Evolutionary conservation across 2,888 invertebrate genomes (phyloP).

Genomic region (Notodonta ziczac): DNA sequence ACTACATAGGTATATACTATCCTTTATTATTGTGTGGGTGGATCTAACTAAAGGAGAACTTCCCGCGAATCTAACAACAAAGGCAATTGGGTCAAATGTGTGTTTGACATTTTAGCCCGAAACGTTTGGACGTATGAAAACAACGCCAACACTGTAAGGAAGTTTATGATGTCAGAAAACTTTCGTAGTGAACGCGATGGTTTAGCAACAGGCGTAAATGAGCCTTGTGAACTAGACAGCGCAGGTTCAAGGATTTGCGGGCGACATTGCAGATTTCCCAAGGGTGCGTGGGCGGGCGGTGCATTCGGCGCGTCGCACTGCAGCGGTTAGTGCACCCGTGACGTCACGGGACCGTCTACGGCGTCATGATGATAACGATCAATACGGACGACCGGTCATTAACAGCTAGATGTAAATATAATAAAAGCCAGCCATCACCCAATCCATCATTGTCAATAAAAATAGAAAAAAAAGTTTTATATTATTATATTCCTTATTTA

Average conservation of each 20-base stretch:
- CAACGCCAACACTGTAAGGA: background rate
- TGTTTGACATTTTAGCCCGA: background rate
- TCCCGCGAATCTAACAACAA: slow-evolving; percentile 16
- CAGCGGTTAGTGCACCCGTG: slow-evolving; percentile 69
- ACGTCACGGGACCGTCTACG: slow-evolving; percentile 51
- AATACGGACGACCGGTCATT: background rate
- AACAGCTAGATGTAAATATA: too few species aligned
- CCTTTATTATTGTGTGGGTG: slow-evolving; percentile 40
- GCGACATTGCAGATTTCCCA: slow-evolving; percentile 55
- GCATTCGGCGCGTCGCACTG: slow-evolving; percentile 47
- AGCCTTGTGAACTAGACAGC: slow-evolving; percentile 30
- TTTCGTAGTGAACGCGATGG: background rate
- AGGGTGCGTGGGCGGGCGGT: slow-evolving; percentile 57
- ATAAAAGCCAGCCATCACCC: background rate
- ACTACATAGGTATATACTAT: slow-evolving; percentile 34
- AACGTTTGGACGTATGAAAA: background rate
- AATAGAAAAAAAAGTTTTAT: background rate
- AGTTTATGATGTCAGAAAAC: background rate
- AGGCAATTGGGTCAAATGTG: slow-evolving; percentile 13
- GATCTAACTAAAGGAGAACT: slow-evolving; percentile 18
- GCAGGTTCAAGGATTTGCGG: slow-evolving; percentile 57
- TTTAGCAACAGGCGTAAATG: slow-evolving; percentile 12
- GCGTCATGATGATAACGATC: slow-evolving; percentile 48
- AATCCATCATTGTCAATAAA: background rate
- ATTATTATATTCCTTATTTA: background rate